A percentile compares a stretch with the other conserved stretches of the same genome.
These are phyloP conservation scores for Eueides isabella DNA, from an alignment of 1,140 invertebrate genomes.

Conservation along the genomic window DNA sequence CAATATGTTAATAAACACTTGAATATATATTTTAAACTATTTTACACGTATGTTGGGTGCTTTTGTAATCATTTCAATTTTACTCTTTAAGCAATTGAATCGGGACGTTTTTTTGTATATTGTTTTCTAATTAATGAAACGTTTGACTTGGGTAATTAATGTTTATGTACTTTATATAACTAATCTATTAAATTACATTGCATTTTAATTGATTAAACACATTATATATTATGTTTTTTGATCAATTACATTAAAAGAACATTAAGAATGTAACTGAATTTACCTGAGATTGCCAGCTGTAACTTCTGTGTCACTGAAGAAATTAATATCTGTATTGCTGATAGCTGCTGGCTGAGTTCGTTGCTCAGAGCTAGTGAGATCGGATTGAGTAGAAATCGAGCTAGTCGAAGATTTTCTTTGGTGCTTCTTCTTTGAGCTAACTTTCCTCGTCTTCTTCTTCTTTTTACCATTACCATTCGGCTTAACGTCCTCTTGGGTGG, in stretches of 20 bases:
- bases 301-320: slow-evolving; percentile 96
- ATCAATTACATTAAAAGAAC: not conserved
- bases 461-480: slow-evolving; percentile 83
- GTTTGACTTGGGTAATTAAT: not conserved
- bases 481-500: slow-evolving; percentile 66
- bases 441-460: slow-evolving; percentile 90
- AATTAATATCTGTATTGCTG: slow-evolving; percentile 78
- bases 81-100: not conserved
- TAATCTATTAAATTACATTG: no score
- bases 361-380: slow-evolving; percentile 68
- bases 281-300: slow-evolving; percentile 85
- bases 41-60: not conserved
- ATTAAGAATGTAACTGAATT: slow-evolving; percentile 46
- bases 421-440: slow-evolving; percentile 89
- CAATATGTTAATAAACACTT: not conserved
- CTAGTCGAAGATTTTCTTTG: slow-evolving; percentile 86
- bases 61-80: not conserved
- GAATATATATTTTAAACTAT: not conserved
- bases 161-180: not conserved
- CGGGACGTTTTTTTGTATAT: not conserved
- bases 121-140: no score
- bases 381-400: slow-evolving; percentile 79
- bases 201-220: no score
- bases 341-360: slow-evolving; percentile 55
- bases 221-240: no score